phyloP scores from a whole-genome alignment of 2,797 vertebrate species.

The Lagorchestes hirsutus region DNA sequence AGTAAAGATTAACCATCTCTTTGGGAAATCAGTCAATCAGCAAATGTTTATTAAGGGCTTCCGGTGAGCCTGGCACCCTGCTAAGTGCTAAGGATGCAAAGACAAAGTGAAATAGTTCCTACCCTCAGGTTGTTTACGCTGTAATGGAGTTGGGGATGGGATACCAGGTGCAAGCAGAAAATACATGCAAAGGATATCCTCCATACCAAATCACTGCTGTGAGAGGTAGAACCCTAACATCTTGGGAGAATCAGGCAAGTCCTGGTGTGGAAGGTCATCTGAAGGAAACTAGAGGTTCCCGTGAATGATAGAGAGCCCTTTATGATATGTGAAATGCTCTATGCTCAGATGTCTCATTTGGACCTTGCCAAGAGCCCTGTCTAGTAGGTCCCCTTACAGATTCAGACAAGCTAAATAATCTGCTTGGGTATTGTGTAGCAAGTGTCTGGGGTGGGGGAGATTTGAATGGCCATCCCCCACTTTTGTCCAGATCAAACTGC shows the following conservation, averaged over 20 bases:
- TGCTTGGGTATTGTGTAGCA: background rate
- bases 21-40: slow-evolving; percentile 15
- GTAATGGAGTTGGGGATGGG: too few species aligned
- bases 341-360: background rate
- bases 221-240: background rate
- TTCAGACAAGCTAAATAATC: background rate
- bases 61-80: background rate
- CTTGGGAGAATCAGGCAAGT: background rate
- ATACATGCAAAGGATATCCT: background rate
- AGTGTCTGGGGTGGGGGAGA: background rate
- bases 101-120: background rate
- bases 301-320: background rate
- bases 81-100: background rate
- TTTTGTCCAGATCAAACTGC: background rate
- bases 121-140: background rate
- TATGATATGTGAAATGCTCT: background rate
- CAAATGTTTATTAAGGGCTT: background rate
- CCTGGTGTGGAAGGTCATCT: background rate
- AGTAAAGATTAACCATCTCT: slow-evolving; percentile 39
- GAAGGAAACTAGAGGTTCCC: background rate
- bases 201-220: background rate
- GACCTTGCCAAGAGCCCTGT: background rate
- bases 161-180: background rate
- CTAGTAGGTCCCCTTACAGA: background rate
- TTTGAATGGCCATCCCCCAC: background rate